Percentiles rank a stretch among this genome's conserved stretches.
Evolutionary conservation across 2,888 invertebrate genomes (phyloP).

Genomic region (Coleophora deauratella): DNA sequence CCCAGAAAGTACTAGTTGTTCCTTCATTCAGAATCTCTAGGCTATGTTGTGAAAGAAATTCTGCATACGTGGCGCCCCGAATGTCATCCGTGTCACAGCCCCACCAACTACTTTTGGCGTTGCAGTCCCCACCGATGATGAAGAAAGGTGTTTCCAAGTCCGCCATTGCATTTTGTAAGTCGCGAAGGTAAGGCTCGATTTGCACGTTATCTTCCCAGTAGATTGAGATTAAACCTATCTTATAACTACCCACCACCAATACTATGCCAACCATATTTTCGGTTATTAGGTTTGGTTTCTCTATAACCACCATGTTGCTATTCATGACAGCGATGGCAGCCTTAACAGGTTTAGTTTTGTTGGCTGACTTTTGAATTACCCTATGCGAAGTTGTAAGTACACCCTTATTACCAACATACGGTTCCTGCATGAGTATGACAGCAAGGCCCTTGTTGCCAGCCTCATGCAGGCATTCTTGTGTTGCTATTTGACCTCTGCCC

Average conservation of each 20-base stretch:
- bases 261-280: neutral
- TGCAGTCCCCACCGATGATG: constrained; percentile 1
- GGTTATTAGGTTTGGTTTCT: neutral
- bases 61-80: neutral
- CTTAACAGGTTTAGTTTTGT: constrained; percentile 2
- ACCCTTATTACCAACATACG: constrained; percentile 7
- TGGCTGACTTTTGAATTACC: constrained; percentile 3
- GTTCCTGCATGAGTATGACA: constrained; percentile 10
- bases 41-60: neutral
- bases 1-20: neutral
- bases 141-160: neutral
- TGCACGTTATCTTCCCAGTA: neutral
- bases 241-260: neutral
- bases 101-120: constrained; percentile 6
- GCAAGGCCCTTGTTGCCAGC: neutral
- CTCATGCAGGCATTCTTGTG: constrained; percentile 10
- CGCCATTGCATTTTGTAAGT: neutral
- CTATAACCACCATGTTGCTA: neutral
- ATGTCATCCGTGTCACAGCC: neutral
- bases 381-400: neutral
- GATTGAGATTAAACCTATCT: neutral
- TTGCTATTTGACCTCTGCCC: neutral
- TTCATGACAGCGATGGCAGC: constrained; percentile 7
- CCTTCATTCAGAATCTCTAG: neutral
- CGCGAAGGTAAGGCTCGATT: neutral